Conservation (phyloP, 1,140 invertebrate genomes). For the Tetramorium parvispinum region DNA sequence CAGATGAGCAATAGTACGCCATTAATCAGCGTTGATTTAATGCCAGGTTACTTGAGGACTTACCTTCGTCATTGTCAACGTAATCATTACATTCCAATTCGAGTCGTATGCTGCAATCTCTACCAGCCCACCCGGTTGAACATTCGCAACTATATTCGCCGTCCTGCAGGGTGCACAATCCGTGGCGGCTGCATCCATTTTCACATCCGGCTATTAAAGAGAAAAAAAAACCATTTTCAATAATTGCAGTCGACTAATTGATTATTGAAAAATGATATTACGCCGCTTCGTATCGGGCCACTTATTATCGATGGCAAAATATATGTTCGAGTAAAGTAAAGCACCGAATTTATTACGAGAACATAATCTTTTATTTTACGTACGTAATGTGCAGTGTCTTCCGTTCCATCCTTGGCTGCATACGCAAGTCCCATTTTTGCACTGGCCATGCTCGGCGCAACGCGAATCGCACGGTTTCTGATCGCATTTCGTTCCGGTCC, state of each 20-base stretch:
- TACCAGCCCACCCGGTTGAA: slow-evolving; percentile 95
- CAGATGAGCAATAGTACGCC: neutral
- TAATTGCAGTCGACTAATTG: neutral
- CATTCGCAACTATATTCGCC: slow-evolving; percentile 97
- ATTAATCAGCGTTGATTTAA: slow-evolving; percentile 24
- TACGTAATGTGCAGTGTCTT: slow-evolving; percentile 97
- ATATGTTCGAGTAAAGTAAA: neutral
- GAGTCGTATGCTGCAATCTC: slow-evolving; percentile 94
- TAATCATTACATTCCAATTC: slow-evolving; percentile 97
- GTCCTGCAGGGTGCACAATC: slow-evolving; percentile 94
- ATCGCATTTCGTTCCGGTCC: slow-evolving; percentile 96
- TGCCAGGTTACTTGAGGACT: slow-evolving; percentile 40
- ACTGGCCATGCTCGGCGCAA: slow-evolving; percentile 97
- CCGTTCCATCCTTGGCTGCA: slow-evolving; percentile 99
- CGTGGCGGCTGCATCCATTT: slow-evolving; percentile 96
- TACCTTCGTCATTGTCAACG: slow-evolving; percentile 98
- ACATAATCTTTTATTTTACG: slow-evolving; percentile 84
- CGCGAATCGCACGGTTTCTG: slow-evolving; percentile 95
- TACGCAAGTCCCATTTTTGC: slow-evolving; percentile 98
- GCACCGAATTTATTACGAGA: neutral
- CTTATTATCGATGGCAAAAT: slow-evolving; percentile 4
- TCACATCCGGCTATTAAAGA: slow-evolving; percentile 94
- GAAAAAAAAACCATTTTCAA: slow-evolving; percentile 51
- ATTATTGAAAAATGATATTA: slow-evolving; percentile 27
- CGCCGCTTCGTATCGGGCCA: neutral